Conservation (phyloP, 2,888 invertebrate species). For the Boloria euphrosyne region DNA sequence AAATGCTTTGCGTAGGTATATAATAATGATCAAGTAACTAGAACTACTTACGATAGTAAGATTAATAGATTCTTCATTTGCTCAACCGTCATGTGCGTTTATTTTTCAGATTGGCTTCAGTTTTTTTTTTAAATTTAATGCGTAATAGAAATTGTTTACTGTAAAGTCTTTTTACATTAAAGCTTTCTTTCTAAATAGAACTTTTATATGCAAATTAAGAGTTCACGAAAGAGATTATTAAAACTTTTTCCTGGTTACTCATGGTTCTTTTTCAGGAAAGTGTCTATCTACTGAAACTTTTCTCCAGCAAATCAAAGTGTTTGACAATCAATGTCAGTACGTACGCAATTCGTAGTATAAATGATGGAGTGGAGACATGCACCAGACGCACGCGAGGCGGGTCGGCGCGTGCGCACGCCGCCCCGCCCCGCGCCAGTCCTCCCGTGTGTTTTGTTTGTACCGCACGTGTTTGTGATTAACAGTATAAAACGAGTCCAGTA, state of each 20-base stretch:
- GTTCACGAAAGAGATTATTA: too few species aligned
- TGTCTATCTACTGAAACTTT: not conserved
- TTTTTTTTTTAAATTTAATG: too few species aligned
- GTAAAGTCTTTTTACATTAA: too few species aligned
- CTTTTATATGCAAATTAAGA: too few species aligned
- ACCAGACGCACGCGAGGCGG: conserved; percentile 35
- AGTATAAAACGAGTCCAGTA: conserved; percentile 10
- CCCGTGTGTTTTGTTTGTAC: conserved; percentile 40
- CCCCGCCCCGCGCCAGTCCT: conserved; percentile 39
- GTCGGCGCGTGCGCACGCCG: conserved; percentile 44
- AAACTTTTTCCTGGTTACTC: too few species aligned
- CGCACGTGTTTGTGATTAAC: conserved; percentile 42
- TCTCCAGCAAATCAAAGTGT: not conserved
- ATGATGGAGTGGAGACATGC: conserved; percentile 32
- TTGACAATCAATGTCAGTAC: conserved; percentile 7
- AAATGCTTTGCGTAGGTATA: not conserved
- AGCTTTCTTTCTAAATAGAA: too few species aligned
- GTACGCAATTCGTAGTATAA: conserved; percentile 13
- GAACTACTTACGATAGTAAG: too few species aligned
- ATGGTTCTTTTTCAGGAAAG: not conserved
- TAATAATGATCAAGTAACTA: too few species aligned
- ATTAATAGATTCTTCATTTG: too few species aligned
- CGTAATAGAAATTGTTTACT: too few species aligned
- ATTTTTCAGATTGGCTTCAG: too few species aligned
- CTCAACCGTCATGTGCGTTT: too few species aligned